Percentiles rank a stretch among this genome's conserved stretches.
Conservation (phyloP, 2,113 vertebrate genomes). For the Hemiscyllium ocellatum region DNA sequence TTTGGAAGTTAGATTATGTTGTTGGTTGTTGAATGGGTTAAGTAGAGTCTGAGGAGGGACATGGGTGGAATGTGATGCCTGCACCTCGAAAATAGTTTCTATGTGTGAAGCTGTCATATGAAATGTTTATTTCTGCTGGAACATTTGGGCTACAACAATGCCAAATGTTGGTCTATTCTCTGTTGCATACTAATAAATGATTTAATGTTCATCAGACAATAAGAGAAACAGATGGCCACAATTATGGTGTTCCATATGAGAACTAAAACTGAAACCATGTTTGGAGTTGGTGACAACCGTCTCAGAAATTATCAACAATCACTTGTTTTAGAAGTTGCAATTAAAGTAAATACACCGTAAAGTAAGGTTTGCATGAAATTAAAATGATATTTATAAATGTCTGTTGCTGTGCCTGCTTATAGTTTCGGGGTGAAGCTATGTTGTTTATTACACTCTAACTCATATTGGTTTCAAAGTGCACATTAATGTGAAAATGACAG, state of each 20-base stretch:
- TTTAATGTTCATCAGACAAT: background rate
- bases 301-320: background rate
- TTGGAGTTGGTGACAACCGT: background rate
- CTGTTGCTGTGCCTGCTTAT: background rate
- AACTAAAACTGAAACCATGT: background rate
- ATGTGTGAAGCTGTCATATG: background rate
- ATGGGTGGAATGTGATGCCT: background rate
- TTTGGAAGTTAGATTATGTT: background rate
- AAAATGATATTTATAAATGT: background rate
- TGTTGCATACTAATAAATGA: background rate
- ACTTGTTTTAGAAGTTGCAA: background rate
- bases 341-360: background rate
- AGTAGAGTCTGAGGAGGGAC: background rate
- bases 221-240: background rate
- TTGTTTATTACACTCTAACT: background rate
- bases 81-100: slow-evolving; percentile 11
- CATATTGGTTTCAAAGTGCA: background rate
- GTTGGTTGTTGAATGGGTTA: background rate
- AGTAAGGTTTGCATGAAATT: background rate
- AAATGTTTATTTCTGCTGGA: background rate
- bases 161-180: slow-evolving; percentile 12
- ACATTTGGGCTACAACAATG: background rate
- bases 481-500: background rate
- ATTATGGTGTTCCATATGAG: background rate
- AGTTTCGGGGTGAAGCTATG: background rate